phyloP scores from a whole-genome alignment of 2,888 invertebrate species.

The Unio delphinus region DNA sequence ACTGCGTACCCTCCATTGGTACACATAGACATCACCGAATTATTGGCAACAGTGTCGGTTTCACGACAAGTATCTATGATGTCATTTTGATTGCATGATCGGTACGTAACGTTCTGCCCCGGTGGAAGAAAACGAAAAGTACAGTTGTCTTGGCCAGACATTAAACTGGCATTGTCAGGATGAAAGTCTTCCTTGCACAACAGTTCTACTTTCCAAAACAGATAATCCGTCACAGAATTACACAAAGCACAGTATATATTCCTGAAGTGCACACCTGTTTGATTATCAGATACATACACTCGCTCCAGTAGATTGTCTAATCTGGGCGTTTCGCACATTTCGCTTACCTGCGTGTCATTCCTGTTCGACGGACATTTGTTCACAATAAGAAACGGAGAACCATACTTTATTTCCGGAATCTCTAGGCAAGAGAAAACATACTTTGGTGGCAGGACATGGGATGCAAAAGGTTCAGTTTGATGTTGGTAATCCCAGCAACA shows the following conservation, averaged over 20 bases:
- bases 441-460: background rate
- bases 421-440: constrained; percentile 21
- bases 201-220: constrained; percentile 20
- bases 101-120: background rate
- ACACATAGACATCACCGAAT: constrained; percentile 1
- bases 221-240: constrained; percentile 17
- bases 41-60: background rate
- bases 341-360: constrained; percentile 3
- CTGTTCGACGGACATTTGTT: constrained; percentile 33
- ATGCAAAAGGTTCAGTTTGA: too few species aligned
- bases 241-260: constrained; percentile 46
- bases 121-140: constrained; percentile 9
- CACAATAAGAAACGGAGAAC: constrained; percentile 31
- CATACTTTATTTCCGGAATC: constrained; percentile 13
- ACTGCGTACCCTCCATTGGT: constrained; percentile 8
- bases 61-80: constrained; percentile 7
- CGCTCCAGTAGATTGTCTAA: constrained; percentile 17
- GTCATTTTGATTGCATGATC: constrained; percentile 4
- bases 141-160: background rate
- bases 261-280: constrained; percentile 29
- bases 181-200: constrained; percentile 9
- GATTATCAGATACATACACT: constrained; percentile 37
- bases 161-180: background rate
- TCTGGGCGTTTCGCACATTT: too few species aligned
- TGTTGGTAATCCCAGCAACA: too few species aligned